Percentiles rank a stretch among this genome's conserved stretches.
Evolutionary conservation across 2,888 invertebrate species (phyloP).

Genomic region (Margaritifera margaritifera): DNA sequence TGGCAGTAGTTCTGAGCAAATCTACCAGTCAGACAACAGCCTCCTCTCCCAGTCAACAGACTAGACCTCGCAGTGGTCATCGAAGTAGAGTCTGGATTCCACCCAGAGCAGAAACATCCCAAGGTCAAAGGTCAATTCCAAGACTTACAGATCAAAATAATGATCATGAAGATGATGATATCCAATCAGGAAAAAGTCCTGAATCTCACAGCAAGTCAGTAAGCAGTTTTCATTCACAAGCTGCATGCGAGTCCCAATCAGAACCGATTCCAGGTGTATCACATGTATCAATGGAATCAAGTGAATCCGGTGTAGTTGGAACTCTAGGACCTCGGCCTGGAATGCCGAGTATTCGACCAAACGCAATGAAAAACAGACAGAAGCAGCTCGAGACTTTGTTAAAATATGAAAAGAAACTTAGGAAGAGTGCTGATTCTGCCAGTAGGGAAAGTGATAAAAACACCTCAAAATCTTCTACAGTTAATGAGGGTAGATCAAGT

Average conservation of each 20-base stretch:
- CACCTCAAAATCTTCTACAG: not conserved
- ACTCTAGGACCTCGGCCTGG: slow-evolving; percentile 41
- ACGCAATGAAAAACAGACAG: slow-evolving; percentile 76
- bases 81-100: slow-evolving; percentile 42
- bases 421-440: slow-evolving; percentile 35
- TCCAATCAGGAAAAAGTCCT: slow-evolving; percentile 1
- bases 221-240: slow-evolving; percentile 1
- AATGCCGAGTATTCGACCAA: slow-evolving; percentile 71
- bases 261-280: not conserved
- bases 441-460: slow-evolving; percentile 5
- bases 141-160: not conserved
- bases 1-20: slow-evolving; percentile 70
- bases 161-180: not conserved
- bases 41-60: slow-evolving; percentile 7
- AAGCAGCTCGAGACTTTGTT: slow-evolving; percentile 79
- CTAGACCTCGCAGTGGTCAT: slow-evolving; percentile 14
- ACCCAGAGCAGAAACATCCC: slow-evolving; percentile 30
- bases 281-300: not conserved
- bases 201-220: slow-evolving; percentile 3
- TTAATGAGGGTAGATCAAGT: slow-evolving; percentile 13
- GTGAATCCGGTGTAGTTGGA: slow-evolving; percentile 11
- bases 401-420: slow-evolving; percentile 78
- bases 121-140: slow-evolving; percentile 4
- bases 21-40: slow-evolving; percentile 47
- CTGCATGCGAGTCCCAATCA: slow-evolving; percentile 9